These are phyloP conservation scores for Heliconius hermathena DNA, from an alignment of 1,140 invertebrate species.

Conservation along the genomic window DNA sequence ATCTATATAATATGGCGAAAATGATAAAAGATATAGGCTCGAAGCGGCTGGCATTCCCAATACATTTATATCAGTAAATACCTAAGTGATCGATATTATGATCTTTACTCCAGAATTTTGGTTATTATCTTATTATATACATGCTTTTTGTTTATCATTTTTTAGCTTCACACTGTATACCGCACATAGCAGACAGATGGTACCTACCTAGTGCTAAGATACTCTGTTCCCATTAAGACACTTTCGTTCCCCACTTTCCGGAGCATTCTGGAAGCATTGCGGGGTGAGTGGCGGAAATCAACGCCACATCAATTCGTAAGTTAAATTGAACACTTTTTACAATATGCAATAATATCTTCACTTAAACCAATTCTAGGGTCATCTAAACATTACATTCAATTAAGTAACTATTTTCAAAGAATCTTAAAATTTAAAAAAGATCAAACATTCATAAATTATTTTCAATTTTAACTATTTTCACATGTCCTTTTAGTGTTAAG, in stretches of 20 bases:
- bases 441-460: constrained; percentile 54
- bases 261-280: too few relatives aligned
- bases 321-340: not conserved
- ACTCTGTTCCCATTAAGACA: too few relatives aligned
- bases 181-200: too few relatives aligned
- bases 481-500: constrained; percentile 15
- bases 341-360: constrained; percentile 26
- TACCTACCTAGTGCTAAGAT: too few relatives aligned
- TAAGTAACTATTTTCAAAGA: constrained; percentile 20
- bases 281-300: too few relatives aligned
- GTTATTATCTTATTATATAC: not conserved
- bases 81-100: not conserved
- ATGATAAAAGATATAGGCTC: not conserved
- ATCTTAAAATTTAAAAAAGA: constrained; percentile 27
- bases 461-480: constrained; percentile 37
- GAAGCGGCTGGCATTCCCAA: not conserved
- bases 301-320: not conserved
- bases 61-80: not conserved
- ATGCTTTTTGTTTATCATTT: too few relatives aligned
- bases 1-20: not conserved
- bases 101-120: not conserved
- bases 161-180: too few relatives aligned
- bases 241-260: too few relatives aligned
- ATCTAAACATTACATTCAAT: constrained; percentile 31
- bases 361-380: constrained; percentile 30